phyloP scores from a whole-genome alignment of 2,888 invertebrate genomes.

The Nasonia oneida region DNA sequence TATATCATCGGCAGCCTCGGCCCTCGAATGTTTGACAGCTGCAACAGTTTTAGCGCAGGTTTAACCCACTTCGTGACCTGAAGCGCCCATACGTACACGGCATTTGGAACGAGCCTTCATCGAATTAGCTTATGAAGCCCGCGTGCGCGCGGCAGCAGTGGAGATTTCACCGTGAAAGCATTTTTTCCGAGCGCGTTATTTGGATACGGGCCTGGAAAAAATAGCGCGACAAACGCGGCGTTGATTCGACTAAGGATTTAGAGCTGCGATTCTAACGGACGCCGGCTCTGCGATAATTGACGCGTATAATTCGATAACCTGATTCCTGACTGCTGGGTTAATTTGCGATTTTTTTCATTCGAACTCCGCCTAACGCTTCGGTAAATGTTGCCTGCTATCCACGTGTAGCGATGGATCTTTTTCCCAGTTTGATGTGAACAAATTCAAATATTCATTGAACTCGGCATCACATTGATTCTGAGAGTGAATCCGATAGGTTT shows the following conservation, averaged over 20 bases:
- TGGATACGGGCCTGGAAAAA: conserved; percentile 12
- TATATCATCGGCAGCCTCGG: background rate
- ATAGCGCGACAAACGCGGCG: background rate
- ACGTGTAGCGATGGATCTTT: no score
- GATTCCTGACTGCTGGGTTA: conserved; percentile 10
- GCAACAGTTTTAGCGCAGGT: background rate
- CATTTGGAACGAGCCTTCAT: conserved; percentile 40
- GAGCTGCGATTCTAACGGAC: conserved; percentile 19
- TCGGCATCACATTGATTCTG: no score
- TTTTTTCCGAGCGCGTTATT: conserved; percentile 30
- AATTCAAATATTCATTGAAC: no score
- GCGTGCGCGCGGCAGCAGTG: background rate
- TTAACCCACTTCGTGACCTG: background rate
- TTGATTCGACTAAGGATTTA: background rate
- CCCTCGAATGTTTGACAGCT: conserved; percentile 39
- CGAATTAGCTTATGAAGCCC: background rate
- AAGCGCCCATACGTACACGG: background rate
- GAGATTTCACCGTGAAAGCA: conserved; percentile 24
- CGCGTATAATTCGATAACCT: conserved; percentile 53
- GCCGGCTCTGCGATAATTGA: conserved; percentile 45
- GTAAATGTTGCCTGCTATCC: conserved; percentile 10
- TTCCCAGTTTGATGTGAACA: no score
- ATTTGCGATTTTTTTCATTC: conserved; percentile 7
- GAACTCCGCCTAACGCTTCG: background rate
- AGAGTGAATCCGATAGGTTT: no score